Base-by-base conservation (phyloP, 1,140 invertebrate species). In the Augochlora pura region DNA sequence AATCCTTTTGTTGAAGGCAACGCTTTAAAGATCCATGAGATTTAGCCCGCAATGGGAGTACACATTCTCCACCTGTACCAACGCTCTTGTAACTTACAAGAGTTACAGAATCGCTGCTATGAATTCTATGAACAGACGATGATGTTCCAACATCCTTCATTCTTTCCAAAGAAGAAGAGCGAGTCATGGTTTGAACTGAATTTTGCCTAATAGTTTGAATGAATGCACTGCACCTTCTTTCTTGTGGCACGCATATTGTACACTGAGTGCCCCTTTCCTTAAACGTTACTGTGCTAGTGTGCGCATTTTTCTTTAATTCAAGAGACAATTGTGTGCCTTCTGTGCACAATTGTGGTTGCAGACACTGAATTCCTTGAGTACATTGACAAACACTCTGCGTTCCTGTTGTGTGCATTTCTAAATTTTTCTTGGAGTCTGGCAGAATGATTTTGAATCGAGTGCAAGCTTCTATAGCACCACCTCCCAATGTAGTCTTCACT, bases 401-500 rank as follows among this genome's bases (percentile, higher is more conserved):
- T 2, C 5, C 23, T 2, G 23, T 2, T 12, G 6, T 1, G 9
- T 38, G 52, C 9, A 5, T 9, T 18, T 18, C 52, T 16, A 1
- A 16, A 18, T 42, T 14, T 32, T n/a, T 18, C 4, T 14, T 12
- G 1, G 14, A 25, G 9, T 42, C 38, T 6, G 52, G 18, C 3
- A 78, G 8, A 23, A 72, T 38, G 6, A 77, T 46, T 18, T 86
- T 83, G 9, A 87, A 77, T 21, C 71, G 67, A 21, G 82, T 80
- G 12, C 65, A 81, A 10, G 86, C 77, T n/a, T 86, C 82, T 59
- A 84, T 32, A 0, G 70, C 66, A 2, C 54, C 60, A 23, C 77
- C 68, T 27, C 78, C 73, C 2, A 77, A 78, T 49, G 62, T 70
- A 12, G 54, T 57, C 4, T 49, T 59, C 1, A 12, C 10, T 6